These are phyloP conservation scores for Denticeps clupeoides DNA, from an alignment of 2,797 vertebrate genomes.

Conservation along the genomic window DNA sequence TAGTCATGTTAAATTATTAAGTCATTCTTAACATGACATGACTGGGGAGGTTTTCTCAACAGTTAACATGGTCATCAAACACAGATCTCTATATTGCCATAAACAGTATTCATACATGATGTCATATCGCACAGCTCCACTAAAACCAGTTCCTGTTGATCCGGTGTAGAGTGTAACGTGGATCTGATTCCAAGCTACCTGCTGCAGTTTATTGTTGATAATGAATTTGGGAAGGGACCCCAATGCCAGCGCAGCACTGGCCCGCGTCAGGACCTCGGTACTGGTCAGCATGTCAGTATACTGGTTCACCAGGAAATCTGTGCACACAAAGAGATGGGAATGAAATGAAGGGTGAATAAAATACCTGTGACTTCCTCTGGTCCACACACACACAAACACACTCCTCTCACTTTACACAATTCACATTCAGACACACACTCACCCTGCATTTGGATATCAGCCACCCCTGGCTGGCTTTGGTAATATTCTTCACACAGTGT, in stretches of 20 bases:
- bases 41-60: no score
- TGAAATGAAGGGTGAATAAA: not conserved
- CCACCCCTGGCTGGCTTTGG: conserved; percentile 46
- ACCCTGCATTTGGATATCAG: conserved; percentile 65
- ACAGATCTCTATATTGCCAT: no score
- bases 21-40: no score
- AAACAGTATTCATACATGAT: no score
- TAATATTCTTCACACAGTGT: conserved; percentile 77
- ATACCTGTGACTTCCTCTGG: no score
- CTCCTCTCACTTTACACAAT: not conserved
- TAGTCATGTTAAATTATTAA: no score
- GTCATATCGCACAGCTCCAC: no score
- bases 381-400: not conserved
- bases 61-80: no score
- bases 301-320: conserved; percentile 67
- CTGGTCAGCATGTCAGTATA: conserved; percentile 68
- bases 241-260: conserved; percentile 78
- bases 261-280: conserved; percentile 69
- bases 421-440: conserved; percentile 3
- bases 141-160: not conserved
- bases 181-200: not conserved
- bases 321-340: conserved; percentile 13
- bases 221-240: conserved; percentile 77
- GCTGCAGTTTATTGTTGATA: conserved; percentile 30
- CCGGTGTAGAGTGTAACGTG: not conserved